These are phyloP conservation scores for Pelobates fuscus DNA, from an alignment of 2,113 vertebrate species.

Conservation along the genomic window DNA sequence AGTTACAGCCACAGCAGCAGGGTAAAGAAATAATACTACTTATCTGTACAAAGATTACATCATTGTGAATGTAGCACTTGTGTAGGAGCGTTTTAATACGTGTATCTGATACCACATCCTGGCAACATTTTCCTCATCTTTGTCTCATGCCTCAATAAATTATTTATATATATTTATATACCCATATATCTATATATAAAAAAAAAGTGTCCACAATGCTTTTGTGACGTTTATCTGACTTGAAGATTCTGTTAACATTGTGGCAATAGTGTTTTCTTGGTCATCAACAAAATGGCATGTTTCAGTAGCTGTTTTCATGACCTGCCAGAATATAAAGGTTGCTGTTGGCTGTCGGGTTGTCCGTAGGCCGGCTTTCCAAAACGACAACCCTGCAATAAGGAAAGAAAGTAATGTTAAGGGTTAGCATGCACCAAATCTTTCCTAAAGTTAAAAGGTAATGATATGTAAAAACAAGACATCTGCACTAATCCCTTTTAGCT, in stretches of 20 bases:
- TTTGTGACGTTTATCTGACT: constrained; percentile 62
- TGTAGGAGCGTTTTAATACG: constrained; percentile 72
- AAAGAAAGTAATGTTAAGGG: constrained; percentile 39
- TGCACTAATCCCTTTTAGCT: no score
- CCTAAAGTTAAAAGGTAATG: no score
- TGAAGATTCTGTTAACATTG: constrained; percentile 56
- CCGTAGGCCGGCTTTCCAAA: constrained; percentile 94
- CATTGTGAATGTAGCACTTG: constrained; percentile 87
- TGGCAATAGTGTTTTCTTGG: constrained; percentile 60
- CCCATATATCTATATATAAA: constrained; percentile 38
- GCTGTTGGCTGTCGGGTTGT: constrained; percentile 97
- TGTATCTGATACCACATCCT: constrained; percentile 71
- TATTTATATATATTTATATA: constrained; percentile 51
- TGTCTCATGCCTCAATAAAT: constrained; percentile 86
- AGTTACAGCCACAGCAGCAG: constrained; percentile 60
- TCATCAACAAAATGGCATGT: constrained; percentile 36
- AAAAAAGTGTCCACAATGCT: constrained; percentile 55
- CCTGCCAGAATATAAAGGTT: constrained; percentile 98
- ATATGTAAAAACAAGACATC: no score
- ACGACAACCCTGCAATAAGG: constrained; percentile 87
- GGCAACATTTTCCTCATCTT: constrained; percentile 63
- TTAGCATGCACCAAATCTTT: no score
- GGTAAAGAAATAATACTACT: constrained; percentile 75
- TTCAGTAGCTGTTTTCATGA: constrained; percentile 99
- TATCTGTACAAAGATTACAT: constrained; percentile 97